phyloP scores from a whole-genome alignment of 1,140 invertebrate species.

The Lerema accius region DNA sequence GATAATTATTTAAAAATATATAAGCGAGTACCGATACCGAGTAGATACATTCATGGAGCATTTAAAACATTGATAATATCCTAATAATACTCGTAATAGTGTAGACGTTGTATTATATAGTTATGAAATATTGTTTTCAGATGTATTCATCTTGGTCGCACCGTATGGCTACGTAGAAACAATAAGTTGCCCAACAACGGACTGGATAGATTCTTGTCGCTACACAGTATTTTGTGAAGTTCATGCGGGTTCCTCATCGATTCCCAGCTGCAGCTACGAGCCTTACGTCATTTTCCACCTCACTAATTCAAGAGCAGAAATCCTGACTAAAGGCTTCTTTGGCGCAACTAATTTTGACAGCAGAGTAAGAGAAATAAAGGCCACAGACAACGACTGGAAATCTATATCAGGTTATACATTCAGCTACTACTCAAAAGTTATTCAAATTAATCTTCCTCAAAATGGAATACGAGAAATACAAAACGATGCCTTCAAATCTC shows the following conservation, averaged over 20 bases:
- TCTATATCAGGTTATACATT: slow-evolving; percentile 45
- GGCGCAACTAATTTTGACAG: slow-evolving; percentile 67
- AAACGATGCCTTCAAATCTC: slow-evolving; percentile 48
- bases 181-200: slow-evolving; percentile 38
- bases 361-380: slow-evolving; percentile 52
- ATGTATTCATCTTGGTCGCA: background rate
- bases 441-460: slow-evolving; percentile 47
- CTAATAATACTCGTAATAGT: slow-evolving; percentile 1
- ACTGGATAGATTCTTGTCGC: slow-evolving; percentile 36
- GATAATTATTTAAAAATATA: no score
- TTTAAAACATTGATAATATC: no score
- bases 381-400: slow-evolving; percentile 47
- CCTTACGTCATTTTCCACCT: slow-evolving; percentile 58
- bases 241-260: slow-evolving; percentile 41
- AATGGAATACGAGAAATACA: slow-evolving; percentile 53
- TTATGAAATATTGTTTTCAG: no score
- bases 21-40: no score
- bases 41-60: no score
- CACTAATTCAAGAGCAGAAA: slow-evolving; percentile 33
- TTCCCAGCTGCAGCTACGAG: slow-evolving; percentile 41
- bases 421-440: slow-evolving; percentile 53
- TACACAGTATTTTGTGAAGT: slow-evolving; percentile 51
- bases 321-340: slow-evolving; percentile 53
- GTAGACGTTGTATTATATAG: no score
- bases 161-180: slow-evolving; percentile 15